Evolutionary conservation across 2,888 invertebrate species (phyloP).

Genomic region (Orthosia gracilis): DNA sequence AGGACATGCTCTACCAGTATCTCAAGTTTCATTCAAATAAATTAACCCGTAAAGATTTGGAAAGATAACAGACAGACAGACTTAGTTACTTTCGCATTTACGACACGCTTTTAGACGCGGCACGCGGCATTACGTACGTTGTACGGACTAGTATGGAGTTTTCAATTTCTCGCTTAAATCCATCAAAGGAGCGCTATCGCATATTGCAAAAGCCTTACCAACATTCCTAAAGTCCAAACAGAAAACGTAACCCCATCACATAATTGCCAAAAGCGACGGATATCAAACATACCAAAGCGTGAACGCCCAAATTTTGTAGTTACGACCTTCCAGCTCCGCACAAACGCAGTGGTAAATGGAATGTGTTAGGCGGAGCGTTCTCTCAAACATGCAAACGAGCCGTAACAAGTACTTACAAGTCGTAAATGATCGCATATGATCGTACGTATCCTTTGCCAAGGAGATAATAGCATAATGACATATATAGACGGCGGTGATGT

Average conservation of each 20-base stretch:
- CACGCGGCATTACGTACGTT: no score
- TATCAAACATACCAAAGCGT: constrained; percentile 28
- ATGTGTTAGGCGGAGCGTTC: constrained; percentile 57
- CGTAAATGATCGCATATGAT: constrained; percentile 67
- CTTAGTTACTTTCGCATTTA: no score
- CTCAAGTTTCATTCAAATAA: no score
- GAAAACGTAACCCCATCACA: not conserved
- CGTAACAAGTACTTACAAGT: constrained; percentile 61
- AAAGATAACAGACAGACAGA: no score
- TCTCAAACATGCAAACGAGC: constrained; percentile 61
- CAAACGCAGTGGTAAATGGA: constrained; percentile 59
- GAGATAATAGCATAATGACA: constrained; percentile 66
- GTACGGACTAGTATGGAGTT: not conserved
- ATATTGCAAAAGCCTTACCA: not conserved
- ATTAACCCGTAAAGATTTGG: no score
- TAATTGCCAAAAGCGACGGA: constrained; percentile 11
- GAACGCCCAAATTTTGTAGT: constrained; percentile 22
- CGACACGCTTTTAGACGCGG: no score
- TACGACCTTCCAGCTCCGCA: constrained; percentile 34
- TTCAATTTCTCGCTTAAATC: not conserved
- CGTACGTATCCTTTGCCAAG: constrained; percentile 60
- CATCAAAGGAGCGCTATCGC: not conserved
- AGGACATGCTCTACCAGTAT: no score
- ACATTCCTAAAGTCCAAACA: not conserved
- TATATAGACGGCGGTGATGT: constrained; percentile 61